These are phyloP conservation scores for Podilymbus podiceps DNA, from an alignment of 2,113 vertebrate genomes.

Conservation along the genomic window DNA sequence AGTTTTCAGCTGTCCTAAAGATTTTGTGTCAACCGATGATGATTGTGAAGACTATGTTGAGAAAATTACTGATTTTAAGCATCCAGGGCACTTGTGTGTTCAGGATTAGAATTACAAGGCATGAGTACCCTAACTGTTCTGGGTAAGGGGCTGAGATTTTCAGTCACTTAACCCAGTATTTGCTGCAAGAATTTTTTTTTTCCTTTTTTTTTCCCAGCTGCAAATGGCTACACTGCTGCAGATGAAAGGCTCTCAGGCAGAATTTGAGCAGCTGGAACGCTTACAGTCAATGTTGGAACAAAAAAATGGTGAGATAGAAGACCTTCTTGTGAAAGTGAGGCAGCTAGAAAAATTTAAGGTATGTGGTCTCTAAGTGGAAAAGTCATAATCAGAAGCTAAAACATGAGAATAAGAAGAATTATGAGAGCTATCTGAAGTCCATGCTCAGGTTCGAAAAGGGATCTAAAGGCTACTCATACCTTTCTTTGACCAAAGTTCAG, in stretches of 20 bases:
- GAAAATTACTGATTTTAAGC: neutral
- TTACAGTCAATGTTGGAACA: slow-evolving; percentile 89
- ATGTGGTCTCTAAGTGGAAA: neutral
- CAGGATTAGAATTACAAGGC: neutral
- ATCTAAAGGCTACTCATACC: neutral
- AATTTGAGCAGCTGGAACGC: slow-evolving; percentile 89
- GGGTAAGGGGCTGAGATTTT: neutral
- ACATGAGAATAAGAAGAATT: neutral
- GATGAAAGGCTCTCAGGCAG: slow-evolving; percentile 86
- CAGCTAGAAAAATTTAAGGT: slow-evolving; percentile 89
- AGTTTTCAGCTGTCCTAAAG: neutral
- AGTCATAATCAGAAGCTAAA: neutral
- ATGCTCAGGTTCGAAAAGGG: neutral
- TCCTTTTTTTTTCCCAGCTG: slow-evolving; percentile 71
- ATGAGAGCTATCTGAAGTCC: neutral
- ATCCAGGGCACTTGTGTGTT: neutral
- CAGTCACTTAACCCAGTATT: neutral
- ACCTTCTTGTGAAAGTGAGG: slow-evolving; percentile 84
- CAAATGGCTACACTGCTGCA: slow-evolving; percentile 91
- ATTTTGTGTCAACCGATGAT: neutral
- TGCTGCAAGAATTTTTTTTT: neutral
- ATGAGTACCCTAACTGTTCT: neutral
- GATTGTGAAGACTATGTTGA: neutral
- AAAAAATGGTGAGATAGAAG: slow-evolving; percentile 91
- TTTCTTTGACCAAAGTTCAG: neutral